Percentiles rank a stretch among this genome's conserved stretches.
Evolutionary conservation across 1,140 invertebrate species (phyloP).

Genomic region (Zophobas morio): DNA sequence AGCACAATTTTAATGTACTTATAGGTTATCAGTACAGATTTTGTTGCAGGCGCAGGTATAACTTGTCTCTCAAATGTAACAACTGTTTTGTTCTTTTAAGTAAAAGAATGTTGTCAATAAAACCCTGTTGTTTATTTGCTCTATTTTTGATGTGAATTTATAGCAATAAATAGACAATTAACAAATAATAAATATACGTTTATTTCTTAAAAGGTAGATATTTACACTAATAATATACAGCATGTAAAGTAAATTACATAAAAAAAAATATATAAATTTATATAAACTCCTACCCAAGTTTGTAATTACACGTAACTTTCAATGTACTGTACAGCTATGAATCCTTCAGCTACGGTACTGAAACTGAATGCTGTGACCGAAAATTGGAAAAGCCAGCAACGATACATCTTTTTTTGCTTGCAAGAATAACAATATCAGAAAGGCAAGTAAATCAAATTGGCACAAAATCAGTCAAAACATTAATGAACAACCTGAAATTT

Average conservation of each 20-base stretch:
- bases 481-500: slow-evolving; percentile 22
- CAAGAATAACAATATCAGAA: neutral
- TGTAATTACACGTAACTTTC: slow-evolving; percentile 31
- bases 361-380: slow-evolving; percentile 4
- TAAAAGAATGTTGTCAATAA: slow-evolving; percentile 41
- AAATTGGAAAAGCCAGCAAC: neutral
- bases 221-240: slow-evolving; percentile 55
- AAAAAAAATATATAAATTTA: slow-evolving; percentile 42
- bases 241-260: slow-evolving; percentile 42
- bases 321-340: slow-evolving; percentile 12
- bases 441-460: slow-evolving; percentile 46
- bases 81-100: slow-evolving; percentile 19
- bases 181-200: slow-evolving; percentile 56
- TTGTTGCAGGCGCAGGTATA: slow-evolving; percentile 24
- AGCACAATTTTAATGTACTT: slow-evolving; percentile 52
- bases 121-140: slow-evolving; percentile 46
- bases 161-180: slow-evolving; percentile 44
- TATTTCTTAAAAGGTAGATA: slow-evolving; percentile 50
- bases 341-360: neutral
- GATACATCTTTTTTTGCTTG: neutral
- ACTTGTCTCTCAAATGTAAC: slow-evolving; percentile 32
- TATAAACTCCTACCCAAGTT: slow-evolving; percentile 29
- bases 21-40: slow-evolving; percentile 28
- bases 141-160: slow-evolving; percentile 40
- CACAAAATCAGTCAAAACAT: slow-evolving; percentile 50